Evolutionary conservation across 2,888 invertebrate species (phyloP), one percentile per base, ranked within the genome.

Genomic region (Arctia plantaginis): DNA sequence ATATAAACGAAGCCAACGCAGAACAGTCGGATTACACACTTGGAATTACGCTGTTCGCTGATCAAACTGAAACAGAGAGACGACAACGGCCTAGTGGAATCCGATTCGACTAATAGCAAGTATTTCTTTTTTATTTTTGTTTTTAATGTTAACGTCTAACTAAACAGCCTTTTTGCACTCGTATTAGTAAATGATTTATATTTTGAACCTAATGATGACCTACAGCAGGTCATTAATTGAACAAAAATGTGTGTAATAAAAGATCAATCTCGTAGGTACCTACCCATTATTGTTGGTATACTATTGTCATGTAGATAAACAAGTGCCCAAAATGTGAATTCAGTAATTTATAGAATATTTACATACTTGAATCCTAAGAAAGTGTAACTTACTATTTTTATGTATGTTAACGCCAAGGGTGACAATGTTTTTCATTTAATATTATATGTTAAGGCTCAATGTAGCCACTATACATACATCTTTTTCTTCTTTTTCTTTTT

Each of bases 31-130:
- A 27, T 6, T 13, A 18, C 27, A 71, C 71, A 15, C 51, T 66
- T 30, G 51, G 66, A 7, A 71, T 71, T 27, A 66, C 35, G 10
- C 0, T 55, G 27, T 66, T 66, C 35, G 66, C 71, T 71, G 71
- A 71, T 66, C 27, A 66, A 35, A 71, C 66, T 66, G 51, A 51
- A n/a, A 66, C n/a, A 55, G 71, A 71, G 4, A 66, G 20, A n/a
- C 23, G 74, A 41, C 33, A 70, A 80, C 39, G 55, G 15, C 23
- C 35, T 35, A 39, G 55, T 30, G 59, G 30, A 30, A 62, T 62
- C 30, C 30, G 27, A 6, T 1, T 30, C 15, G 1, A 20, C 51
- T 20, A 15, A 4, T 3, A 30, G 27, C 4, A 30, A 15, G 30
- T 18, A 15, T 6, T 62, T 15, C 13, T 30, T 15, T 30, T 30